Conservation (phyloP, 1,140 invertebrate genomes). For the Drosophila asahinai region DNA sequence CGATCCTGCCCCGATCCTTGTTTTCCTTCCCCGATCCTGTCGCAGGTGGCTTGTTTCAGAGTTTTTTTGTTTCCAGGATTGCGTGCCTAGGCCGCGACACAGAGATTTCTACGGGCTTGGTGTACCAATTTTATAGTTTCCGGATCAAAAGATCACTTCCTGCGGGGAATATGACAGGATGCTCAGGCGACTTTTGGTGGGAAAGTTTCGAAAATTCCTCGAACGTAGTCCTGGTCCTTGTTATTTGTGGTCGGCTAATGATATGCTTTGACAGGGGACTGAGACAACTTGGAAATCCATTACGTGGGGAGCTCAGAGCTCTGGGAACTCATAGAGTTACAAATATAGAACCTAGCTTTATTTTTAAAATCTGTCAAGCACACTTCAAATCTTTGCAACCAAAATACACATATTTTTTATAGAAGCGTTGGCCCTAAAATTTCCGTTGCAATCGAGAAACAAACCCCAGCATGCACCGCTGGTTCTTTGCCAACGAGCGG, state of each 20-base stretch:
- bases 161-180: slow-evolving; percentile 77
- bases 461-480: slow-evolving; percentile 63
- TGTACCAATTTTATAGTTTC: slow-evolving; percentile 79
- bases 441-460: neutral
- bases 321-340: neutral
- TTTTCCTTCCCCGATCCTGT: slow-evolving; percentile 34
- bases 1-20: slow-evolving; percentile 14
- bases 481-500: slow-evolving; percentile 73
- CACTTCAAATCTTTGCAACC: neutral
- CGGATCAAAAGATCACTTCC: slow-evolving; percentile 84
- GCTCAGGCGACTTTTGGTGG: slow-evolving; percentile 62
- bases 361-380: slow-evolving; percentile 1
- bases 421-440: slow-evolving; percentile 18
- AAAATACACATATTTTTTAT: slow-evolving; percentile 8
- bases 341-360: neutral
- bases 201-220: slow-evolving; percentile 41
- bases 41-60: slow-evolving; percentile 68
- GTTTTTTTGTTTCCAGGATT: slow-evolving; percentile 30
- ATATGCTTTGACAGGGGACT: slow-evolving; percentile 35
- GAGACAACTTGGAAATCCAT: neutral
- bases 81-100: slow-evolving; percentile 56
- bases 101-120: slow-evolving; percentile 58
- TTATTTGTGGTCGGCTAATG: slow-evolving; percentile 40
- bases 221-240: slow-evolving; percentile 9
- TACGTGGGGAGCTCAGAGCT: too few relatives aligned